Base-by-base conservation (phyloP, 1,140 invertebrate species). In the Conus betulinus region DNA sequence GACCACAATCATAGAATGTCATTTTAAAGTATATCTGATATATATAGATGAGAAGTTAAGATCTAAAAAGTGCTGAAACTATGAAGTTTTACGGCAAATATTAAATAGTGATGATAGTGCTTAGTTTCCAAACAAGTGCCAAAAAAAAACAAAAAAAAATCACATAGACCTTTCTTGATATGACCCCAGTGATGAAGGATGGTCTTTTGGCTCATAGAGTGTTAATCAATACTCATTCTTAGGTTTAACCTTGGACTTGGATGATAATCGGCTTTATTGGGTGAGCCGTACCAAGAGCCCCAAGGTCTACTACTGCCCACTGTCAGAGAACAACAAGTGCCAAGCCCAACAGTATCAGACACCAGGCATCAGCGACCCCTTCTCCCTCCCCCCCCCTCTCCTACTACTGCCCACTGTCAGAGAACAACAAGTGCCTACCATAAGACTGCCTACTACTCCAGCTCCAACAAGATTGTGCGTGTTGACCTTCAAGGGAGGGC, bases 271-370 rank as follows among this genome's bases (percentile, higher is more conserved):
- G 17, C 93, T 98, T 60, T 98, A 98, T 94, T 98, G 97, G 96
- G 92, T 94, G 27, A 95, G 96, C 90, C 89, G 87, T 52, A 93
- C 93, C 11, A 94, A 93, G 6, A 89, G 92, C 53, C 91, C 91
- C 23, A 97, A 87, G 53, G 74, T 98, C 87, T 96, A 97, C 89
- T 97, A 96, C 92, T 96, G 96, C 89, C 96, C 97, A 90, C 95
- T 98, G 5, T 92, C 93, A 3, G 95, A 92, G 0, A 95, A 95
- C 51, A 94, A 94, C 88, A 92, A 91, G 7, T 95, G 94, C 39
- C 93, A 97, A 23, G 27, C 93, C 88, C 90, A 95, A 93, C 87
- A 51, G 10, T 84, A 87, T 5, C 67, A 51, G 20, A 27, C 3
- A 6, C 88, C 92, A 82, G 91, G 91, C 27, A 90, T 83, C 25